phyloP scores from a whole-genome alignment of 2,797 vertebrate genomes.

The Gallinago solitaria region DNA sequence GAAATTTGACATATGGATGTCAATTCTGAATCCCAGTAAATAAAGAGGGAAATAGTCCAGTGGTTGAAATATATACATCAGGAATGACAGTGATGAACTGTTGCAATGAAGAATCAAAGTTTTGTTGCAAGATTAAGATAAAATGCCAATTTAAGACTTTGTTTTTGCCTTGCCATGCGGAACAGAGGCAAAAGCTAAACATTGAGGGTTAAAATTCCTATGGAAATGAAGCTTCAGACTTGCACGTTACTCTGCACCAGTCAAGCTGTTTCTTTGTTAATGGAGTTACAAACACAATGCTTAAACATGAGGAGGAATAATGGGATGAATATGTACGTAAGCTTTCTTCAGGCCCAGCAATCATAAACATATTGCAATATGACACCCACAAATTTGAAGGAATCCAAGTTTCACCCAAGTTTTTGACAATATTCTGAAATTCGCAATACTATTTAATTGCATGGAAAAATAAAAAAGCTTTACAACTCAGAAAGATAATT shows the following conservation, averaged over 20 bases:
- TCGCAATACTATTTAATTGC: not conserved
- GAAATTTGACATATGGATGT: constrained; percentile 13
- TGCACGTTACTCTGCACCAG: constrained; percentile 72
- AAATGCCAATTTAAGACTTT: constrained; percentile 26
- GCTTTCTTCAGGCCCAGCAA: constrained; percentile 1
- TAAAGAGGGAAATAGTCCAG: not conserved
- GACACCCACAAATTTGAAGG: not conserved
- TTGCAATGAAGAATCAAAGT: not conserved
- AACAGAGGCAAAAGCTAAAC: constrained; percentile 8
- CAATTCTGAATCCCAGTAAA: constrained; percentile 8
- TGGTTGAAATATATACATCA: not conserved
- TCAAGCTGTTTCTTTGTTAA: constrained; percentile 46
- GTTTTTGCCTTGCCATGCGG: not conserved
- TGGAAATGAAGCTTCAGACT: constrained; percentile 28
- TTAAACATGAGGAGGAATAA: constrained; percentile 10
- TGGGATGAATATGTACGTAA: constrained; percentile 20
- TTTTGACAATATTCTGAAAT: not conserved
- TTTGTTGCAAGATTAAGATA: not conserved
- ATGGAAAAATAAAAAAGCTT: not conserved
- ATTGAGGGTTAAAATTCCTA: not conserved
- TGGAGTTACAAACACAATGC: not conserved
- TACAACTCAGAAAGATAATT: not conserved
- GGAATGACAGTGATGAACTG: constrained; percentile 20
- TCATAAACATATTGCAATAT: not conserved
- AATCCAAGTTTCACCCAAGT: not conserved